Conservation (phyloP, 2,888 invertebrate genomes). For the Trypoxylon attenuatum region DNA sequence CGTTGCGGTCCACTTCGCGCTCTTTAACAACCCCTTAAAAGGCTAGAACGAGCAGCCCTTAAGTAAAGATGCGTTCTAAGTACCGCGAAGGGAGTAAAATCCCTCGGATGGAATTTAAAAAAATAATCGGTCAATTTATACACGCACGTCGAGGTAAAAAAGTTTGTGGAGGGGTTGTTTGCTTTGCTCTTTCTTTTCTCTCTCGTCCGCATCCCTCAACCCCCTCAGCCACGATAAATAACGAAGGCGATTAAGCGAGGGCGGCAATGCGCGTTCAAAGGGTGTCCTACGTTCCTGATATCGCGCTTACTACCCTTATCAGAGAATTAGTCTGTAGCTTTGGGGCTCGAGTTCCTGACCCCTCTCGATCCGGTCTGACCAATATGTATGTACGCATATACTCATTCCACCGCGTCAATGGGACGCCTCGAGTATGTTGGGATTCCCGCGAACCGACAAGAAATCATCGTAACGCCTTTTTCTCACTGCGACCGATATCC, state of each 20-base stretch:
- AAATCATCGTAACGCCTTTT: neutral
- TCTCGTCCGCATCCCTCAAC: conserved; percentile 23
- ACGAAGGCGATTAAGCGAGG: conserved; percentile 43
- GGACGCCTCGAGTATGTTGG: neutral
- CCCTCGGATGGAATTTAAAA: neutral
- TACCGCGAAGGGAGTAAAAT: neutral
- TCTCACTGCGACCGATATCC: neutral
- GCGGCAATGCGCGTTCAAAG: conserved; percentile 34
- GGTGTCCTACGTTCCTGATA: conserved; percentile 33
- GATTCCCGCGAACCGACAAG: neutral
- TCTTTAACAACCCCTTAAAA: too few species aligned
- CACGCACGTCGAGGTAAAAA: neutral
- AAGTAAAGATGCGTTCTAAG: too few species aligned
- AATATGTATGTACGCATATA: neutral
- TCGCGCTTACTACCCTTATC: conserved; percentile 30
- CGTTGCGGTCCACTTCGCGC: too few species aligned
- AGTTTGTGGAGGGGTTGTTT: neutral
- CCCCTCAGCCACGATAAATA: conserved; percentile 40
- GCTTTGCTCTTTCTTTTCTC: conserved; percentile 10
- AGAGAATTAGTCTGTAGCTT: conserved; percentile 36
- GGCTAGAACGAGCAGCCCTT: too few species aligned
- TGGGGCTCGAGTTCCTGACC: conserved; percentile 13
- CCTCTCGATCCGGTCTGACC: neutral
- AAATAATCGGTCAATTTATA: neutral
- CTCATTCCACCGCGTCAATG: conserved; percentile 1